A percentile compares a stretch with the other conserved stretches of the same genome.
Conservation (phyloP, 92 coral and sea anemone genomes). For the Anthopleura xanthogrammica region DNA sequence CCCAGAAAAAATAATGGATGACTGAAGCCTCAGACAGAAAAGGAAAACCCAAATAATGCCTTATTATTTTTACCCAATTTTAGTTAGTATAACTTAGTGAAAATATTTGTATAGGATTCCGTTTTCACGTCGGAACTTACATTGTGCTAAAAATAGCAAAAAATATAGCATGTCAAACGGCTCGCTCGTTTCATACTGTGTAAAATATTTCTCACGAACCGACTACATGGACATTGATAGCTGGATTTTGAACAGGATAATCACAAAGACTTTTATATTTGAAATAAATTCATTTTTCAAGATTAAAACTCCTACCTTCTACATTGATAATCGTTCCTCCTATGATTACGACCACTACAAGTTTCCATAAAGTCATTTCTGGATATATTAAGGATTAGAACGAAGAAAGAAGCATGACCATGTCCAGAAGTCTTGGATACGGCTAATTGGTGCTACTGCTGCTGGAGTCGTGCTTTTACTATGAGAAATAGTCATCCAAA, state of each 20-base stretch:
- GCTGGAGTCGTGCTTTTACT: neutral
- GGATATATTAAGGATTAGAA: neutral
- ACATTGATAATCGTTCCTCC: neutral
- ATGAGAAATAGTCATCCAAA: neutral
- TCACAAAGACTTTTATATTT: neutral
- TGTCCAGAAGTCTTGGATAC: neutral
- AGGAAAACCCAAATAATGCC: neutral
- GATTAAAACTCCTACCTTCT: neutral
- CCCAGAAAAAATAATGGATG: no score
- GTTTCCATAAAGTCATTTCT: neutral
- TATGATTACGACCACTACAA: neutral
- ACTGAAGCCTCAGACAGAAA: neutral
- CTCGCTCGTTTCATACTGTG: no score
- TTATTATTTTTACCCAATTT: neutral
- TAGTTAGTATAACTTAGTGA: neutral
- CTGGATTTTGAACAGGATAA: neutral
- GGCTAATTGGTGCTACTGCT: neutral
- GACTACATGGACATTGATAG: neutral
- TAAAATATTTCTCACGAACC: neutral
- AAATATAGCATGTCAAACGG: neutral
- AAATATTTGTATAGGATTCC: neutral
- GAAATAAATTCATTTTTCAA: neutral
- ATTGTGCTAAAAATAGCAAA: neutral
- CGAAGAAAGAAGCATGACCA: neutral
- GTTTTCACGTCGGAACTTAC: neutral